Evolutionary conservation across 2,797 vertebrate species (phyloP), one percentile per base, ranked within the genome.

Genomic region (Sebastes paucispinis): DNA sequence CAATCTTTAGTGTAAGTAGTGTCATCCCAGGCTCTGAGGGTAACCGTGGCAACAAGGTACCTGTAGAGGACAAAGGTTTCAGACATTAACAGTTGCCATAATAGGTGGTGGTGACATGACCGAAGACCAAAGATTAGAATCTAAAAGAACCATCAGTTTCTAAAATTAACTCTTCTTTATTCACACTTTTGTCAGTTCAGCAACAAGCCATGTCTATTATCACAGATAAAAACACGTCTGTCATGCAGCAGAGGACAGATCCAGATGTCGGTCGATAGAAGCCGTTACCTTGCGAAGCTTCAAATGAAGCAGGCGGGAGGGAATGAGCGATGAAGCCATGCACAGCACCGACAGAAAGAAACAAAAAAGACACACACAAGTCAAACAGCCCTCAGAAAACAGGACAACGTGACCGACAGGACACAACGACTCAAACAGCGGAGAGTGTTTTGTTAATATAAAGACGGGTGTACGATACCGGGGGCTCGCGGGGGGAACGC

Each of bases 1-100:
- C 98, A 58, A 99, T 98, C 89, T 94, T 97, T 92, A 99, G 93
- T 2, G 98, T 99, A 24, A 99, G 98, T 29, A 98, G 95, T 0
- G 97, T 96, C 98, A 99, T 98, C 85, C 97, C 97, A 1, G 98
- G 98, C 93, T 99, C 98, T 20, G 98, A 98, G 0, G 98, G 98
- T 94, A 99, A 94, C 88, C 97, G 96, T 72, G 98, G 98, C 87
- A 99, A 95, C 94, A 99, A 94, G 84, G 98, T 99, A 90, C 98
- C 98, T 99, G 94, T 29, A 66, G 84, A 82, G 62, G 36, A 87
- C 57, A 82, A 85, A 70, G 47, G 55, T 82, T 39, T 18, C 1
- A 31, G 22, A 36, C 22, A 7, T 82, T 24, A 76, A 16, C 8
- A 14, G 36, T 58, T 36, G 34, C 34, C 2, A 27, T 47, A 16